Base-by-base conservation (phyloP, 2,888 invertebrate genomes). In the Callyntrura guangdongensis region DNA sequence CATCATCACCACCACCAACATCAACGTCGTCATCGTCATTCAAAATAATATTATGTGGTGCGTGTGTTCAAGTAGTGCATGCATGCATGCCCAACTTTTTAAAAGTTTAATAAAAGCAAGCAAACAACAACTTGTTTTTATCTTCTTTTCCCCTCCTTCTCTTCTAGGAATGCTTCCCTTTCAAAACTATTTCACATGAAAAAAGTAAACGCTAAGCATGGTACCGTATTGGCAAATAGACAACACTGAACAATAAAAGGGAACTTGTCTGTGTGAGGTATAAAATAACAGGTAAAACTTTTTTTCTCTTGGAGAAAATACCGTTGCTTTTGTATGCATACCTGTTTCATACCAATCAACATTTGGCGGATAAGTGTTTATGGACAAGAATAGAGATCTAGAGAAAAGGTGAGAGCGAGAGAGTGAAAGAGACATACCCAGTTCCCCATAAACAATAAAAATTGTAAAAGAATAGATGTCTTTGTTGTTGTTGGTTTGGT, bases 371-470 rank as follows among this genome's bases (percentile, higher is more conserved):
- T 11, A 27, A 25, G 8, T 27, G 64, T 25, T 11, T 64, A 61
- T 22, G 14, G 12, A 27, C 17, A 17, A 27, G 11, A 25, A 27
- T 0, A 36, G 53, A 53, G 53, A 53, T 11, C 53, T 2, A 53
- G 53, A n/a, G 53, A 53, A n/a, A 53, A 53, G 53, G n/a, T 5
- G 53, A 53, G n/a, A 53, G 53, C 2, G 11, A 69, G 6, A 69
- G 45, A 45, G 67, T 6, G 17, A 67, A 25, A 27, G 67, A 67
- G 22, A 25, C 27, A 53, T 11, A 6, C n/a, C 53, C 69, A 45
- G 17, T n/a, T n/a, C n/a, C n/a, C n/a, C n/a, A n/a, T 69, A 45
- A 69, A 69, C 69, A 69, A 69, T 69, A 69, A 36, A 69, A 69
- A 69, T 69, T 69, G 36, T 69, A 8, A 69, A 69, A 69, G 69